Conservation (phyloP, 2,888 invertebrate species). For the Adela reaumurella region DNA sequence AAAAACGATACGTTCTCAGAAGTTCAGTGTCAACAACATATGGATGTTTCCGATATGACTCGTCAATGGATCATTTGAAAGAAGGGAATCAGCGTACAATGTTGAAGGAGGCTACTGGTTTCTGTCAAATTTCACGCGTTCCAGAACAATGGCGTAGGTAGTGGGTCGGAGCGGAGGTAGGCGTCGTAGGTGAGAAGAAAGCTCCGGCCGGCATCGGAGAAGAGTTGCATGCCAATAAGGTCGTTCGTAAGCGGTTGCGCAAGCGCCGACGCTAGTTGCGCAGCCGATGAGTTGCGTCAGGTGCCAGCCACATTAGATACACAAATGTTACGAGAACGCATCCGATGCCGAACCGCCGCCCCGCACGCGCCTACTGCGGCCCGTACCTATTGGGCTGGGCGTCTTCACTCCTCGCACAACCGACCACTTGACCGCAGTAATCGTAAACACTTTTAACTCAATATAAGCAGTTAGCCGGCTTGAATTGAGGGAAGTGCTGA, state of each 20-base stretch:
- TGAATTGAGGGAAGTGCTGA: no score
- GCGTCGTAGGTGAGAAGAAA: conserved; percentile 29
- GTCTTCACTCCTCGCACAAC: no score
- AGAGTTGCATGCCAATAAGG: conserved; percentile 38
- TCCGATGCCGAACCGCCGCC: not conserved
- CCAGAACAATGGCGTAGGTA: not conserved
- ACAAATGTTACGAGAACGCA: not conserved
- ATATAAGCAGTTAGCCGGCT: no score
- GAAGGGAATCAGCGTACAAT: no score
- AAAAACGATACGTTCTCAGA: no score
- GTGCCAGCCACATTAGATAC: not conserved
- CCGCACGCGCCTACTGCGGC: not conserved
- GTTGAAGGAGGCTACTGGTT: not conserved
- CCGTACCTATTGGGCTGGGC: no score
- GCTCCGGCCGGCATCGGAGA: conserved; percentile 26
- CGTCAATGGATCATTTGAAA: no score
- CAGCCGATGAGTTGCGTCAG: not conserved
- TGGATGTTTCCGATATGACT: no score
- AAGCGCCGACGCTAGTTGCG: not conserved
- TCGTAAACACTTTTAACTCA: no score
- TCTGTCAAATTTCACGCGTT: not conserved
- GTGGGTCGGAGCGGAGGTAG: not conserved
- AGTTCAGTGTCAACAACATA: no score
- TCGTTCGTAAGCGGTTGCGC: not conserved
- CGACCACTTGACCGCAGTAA: no score